Percentiles rank a stretch among this genome's conserved stretches.
phyloP scores from a whole-genome alignment of 2,888 invertebrate species.

The Sylvicola cinctus region DNA sequence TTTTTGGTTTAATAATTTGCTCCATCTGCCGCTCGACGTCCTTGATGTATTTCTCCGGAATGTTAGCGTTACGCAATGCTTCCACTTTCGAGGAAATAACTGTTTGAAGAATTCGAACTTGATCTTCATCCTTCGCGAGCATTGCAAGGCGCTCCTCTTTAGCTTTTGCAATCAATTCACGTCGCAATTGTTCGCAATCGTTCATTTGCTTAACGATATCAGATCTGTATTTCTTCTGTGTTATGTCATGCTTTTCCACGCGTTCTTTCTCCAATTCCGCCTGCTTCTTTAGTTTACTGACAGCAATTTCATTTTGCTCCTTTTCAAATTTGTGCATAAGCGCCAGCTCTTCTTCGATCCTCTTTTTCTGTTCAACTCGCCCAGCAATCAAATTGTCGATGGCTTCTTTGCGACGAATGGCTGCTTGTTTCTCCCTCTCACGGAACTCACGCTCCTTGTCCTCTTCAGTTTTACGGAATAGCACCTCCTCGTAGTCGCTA shows the following conservation, averaged over 20 bases:
- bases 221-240: slow-evolving; percentile 16
- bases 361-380: slow-evolving; percentile 18
- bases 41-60: slow-evolving; percentile 23
- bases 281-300: slow-evolving; percentile 18
- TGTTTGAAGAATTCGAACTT: no score
- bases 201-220: slow-evolving; percentile 23
- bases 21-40: slow-evolving; percentile 18
- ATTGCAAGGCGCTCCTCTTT: slow-evolving; percentile 17
- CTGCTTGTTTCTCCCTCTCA: slow-evolving; percentile 19
- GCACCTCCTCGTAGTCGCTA: slow-evolving; percentile 17
- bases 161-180: slow-evolving; percentile 15
- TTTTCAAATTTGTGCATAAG: slow-evolving; percentile 20
- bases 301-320: slow-evolving; percentile 20
- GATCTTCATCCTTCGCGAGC: slow-evolving; percentile 15
- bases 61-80: slow-evolving; percentile 21
- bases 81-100: slow-evolving; percentile 20
- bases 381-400: slow-evolving; percentile 18
- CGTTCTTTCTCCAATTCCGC: slow-evolving; percentile 16
- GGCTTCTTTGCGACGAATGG: slow-evolving; percentile 15
- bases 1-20: no score
- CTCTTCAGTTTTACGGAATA: slow-evolving; percentile 20
- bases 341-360: slow-evolving; percentile 18
- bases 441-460: slow-evolving; percentile 23
- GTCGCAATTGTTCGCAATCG: slow-evolving; percentile 18
- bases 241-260: slow-evolving; percentile 13